phyloP scores from a whole-genome alignment of 53 echinoderm and acorn worm genomes.

The Astropecten irregularis region DNA sequence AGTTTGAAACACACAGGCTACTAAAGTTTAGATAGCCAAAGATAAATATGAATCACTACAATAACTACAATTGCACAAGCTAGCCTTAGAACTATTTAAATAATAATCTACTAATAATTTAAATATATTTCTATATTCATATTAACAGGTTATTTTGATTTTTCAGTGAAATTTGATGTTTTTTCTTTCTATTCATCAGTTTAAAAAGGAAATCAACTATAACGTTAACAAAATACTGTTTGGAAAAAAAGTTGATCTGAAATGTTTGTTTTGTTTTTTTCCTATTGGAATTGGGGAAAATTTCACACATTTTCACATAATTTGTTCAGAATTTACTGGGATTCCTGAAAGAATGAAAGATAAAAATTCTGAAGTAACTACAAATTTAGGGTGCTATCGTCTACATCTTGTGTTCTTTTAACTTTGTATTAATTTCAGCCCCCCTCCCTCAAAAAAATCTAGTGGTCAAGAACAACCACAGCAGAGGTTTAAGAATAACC shows the following conservation, averaged over 20 bases:
- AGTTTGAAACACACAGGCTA: conserved; percentile 49
- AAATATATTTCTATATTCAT: conserved; percentile 45
- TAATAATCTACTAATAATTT: conserved; percentile 3
- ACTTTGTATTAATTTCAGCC: no score
- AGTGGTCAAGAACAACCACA: no score
- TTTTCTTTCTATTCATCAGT: neutral
- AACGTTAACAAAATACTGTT: neutral
- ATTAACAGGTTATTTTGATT: conserved; percentile 19
- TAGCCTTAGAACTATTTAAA: conserved; percentile 18
- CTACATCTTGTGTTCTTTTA: no score
- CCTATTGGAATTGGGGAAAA: no score
- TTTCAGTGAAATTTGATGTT: neutral
- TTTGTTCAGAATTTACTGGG: no score
- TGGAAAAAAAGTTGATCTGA: neutral
- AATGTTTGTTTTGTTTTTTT: no score
- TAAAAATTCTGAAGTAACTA: no score
- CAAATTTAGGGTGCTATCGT: no score
- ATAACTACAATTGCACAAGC: conserved; percentile 41
- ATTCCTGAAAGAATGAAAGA: no score
- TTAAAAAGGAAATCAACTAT: neutral
- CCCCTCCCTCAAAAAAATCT: no score
- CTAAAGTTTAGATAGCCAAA: conserved; percentile 11
- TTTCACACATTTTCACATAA: neutral
- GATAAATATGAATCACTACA: conserved; percentile 39
- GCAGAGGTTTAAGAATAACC: no score